Evolutionary conservation across 2,797 vertebrate genomes (phyloP), one percentile per base, ranked within the genome.

Genomic region (Chrosomus eos): DNA sequence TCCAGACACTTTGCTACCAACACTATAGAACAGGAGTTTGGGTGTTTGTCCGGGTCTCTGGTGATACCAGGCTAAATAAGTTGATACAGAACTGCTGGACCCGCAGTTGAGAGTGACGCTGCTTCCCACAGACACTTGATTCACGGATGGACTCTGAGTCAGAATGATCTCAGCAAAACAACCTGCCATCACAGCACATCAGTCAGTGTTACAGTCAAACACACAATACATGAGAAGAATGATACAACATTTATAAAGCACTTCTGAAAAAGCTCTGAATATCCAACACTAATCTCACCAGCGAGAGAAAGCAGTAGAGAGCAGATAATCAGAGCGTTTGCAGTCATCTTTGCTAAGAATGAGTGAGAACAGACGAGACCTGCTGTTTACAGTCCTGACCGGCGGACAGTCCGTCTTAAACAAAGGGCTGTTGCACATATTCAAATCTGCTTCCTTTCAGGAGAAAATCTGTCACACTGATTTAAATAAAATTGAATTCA

Each of bases 141-240:
- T 90, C 92, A 90, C 90, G 89, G 89, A 90, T 84, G 83, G 86
- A 84, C 36, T 45, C 40, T 70, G 53, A 36, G 64, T 45, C 51
- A 81, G 80, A 53, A 40, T 48, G 21, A 40, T 38, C 28, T 74
- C 72, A 31, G 45, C 72, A 13, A 53, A 74, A 74, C 72, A 23
- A 53, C 72, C 72, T 74, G 72, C 45, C 23, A 13, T 21, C 45
- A 74, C 16, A 62, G 8, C 36, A 26, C 60, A 67, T 68, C 66
- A 68, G 18, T 68, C 66, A 68, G 28, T 48, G 16, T 48, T 72
- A 74, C 38, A 40, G 38, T 40, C 72, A 74, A 33, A 53, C n/a
- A 74, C 5, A 51, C 38, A 5, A 45, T 11, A 38, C 68, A 71
- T 48, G 4, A 74, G 18, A 23, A 74, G 31, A 33, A 8, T 33